Conservation (phyloP, 2,113 vertebrate species). For the Apteryx mantelli region DNA sequence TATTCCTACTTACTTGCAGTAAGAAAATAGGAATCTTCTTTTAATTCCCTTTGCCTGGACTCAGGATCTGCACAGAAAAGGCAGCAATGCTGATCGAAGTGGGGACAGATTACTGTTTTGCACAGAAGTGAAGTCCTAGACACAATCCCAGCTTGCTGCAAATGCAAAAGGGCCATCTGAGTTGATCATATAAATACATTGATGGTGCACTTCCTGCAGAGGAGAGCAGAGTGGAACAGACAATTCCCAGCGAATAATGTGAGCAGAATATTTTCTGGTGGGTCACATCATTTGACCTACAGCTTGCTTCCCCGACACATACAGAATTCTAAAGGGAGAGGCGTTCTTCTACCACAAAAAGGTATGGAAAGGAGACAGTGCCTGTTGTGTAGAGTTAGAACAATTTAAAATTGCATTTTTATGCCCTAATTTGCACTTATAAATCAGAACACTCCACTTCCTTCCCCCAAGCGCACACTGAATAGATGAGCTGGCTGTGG, state of each 20-base stretch:
- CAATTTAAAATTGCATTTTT: not conserved
- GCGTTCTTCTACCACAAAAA: not conserved
- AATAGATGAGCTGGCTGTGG: not conserved
- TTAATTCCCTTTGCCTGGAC: not conserved
- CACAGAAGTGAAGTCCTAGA: not conserved
- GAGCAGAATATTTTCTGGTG: not conserved
- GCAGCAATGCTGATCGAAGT: not conserved
- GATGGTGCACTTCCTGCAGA: not conserved
- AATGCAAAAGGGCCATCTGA: not conserved
- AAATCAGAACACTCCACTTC: not conserved
- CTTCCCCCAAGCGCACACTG: rapidly evolving
- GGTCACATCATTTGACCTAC: not conserved
- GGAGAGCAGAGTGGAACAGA: not conserved
- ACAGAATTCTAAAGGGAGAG: not conserved
- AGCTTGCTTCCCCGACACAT: not conserved
- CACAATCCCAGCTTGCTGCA: not conserved
- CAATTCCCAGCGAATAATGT: not conserved
- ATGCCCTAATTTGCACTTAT: not conserved
- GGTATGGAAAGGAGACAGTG: not conserved
- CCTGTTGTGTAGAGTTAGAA: not conserved
- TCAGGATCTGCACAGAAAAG: not conserved
- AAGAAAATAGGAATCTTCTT: not conserved
- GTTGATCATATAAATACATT: not conserved
- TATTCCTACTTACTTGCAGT: not conserved
- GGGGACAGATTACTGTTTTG: not conserved